Base-by-base conservation (phyloP, 2,113 vertebrate genomes). In the Coreoperca whiteheadi region DNA sequence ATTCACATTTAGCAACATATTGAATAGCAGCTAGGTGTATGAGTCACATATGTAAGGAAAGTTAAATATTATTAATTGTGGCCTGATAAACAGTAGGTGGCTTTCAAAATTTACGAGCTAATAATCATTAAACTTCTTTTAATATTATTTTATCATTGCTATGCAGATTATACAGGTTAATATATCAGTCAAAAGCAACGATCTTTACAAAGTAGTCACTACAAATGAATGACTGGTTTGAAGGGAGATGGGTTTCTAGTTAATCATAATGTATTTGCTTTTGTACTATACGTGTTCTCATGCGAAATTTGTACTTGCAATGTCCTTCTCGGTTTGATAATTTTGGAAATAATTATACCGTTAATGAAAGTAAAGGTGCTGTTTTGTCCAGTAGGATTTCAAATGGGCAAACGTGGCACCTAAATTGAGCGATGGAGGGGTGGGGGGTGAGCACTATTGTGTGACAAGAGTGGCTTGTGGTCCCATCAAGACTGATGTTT, bases 361-460 rank as follows among this genome's bases (percentile, higher is more conserved):
- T 53, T 39, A 4, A n/a, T 65, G 32, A 28, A 15, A 39, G 74
- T 50, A 23, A 66, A 56, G 32, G 43, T 51, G 43, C 59, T 78
- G 21, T 60, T 79, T 70, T 39, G 76, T 70, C 56, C 30, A 10
- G 23, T 23, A 56, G 43, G 53, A 67, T 28, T 50, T 59, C 21
- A 15, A 39, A 63, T 28, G 15, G 1, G 30, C 21, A 66, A 37
- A 73, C 11, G 8, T 51, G 56, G 21, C 46, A 41, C 6, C n/a
- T 73, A 28, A 34, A 37, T 1, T 37, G 20, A 2, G 23, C 4
- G 5, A 46, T 18, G 25, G 20, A 48, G 14, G 39, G 41, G 3
- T 6, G 37, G 41, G 3, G 37, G 37, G 37, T 43, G 15, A 46
- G 68, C 5, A 16, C n/a, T 15, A 11, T 50, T 23, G n/a, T 51